Evolutionary conservation across 2,113 vertebrate species (phyloP), one percentile per base, ranked within the genome.

Genomic region (Zosterops hypoxanthus): DNA sequence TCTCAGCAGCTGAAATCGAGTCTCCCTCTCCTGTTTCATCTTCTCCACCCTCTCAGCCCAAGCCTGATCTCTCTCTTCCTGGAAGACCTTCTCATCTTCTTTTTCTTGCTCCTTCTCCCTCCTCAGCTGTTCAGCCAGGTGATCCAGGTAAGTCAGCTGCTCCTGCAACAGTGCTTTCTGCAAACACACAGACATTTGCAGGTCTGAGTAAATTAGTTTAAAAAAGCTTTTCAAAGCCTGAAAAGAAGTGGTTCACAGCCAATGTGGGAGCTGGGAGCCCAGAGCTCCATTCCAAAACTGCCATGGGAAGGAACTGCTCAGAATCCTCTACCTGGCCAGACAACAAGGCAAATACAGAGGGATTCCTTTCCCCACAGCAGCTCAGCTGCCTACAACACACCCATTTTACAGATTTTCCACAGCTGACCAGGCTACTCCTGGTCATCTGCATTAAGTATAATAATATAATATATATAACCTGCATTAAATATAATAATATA

Each of bases 81-180:
- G 94, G 3, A 98, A 56, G 46, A 99, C 19, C 81, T 95, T 96
- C 47, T 99, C 98, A 0, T 61, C 47, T 86, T 99, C 98, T 59
- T 95, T 92, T 85, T 99, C 98, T 61, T 95, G 97, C 72, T 56
- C 90, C 61, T 90, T 98, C 81, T 98, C 98, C 83, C 95, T 98
- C 94, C 98, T 95, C 91, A 92, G 96, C 97, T 96, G 97, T 14
- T 98, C 96, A 2, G 96, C 89, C 96, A 99, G 78, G 65, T 99
- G 98, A 28, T 98, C 96, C 49, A 81, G 93, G 90, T 99, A 99
- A 6, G 90, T 41, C 68, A 91, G 97, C 73, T 99, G 98, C 94
- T 99, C 98, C 92, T 97, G 97, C 6, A 92, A 42, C 72, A 98
- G 93, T 22, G 98, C 97, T 71, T 80, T 86, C 99, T 99, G 91